Evolutionary conservation across 1,140 invertebrate genomes (phyloP).

Genomic region (Metaphire vulgaris): DNA sequence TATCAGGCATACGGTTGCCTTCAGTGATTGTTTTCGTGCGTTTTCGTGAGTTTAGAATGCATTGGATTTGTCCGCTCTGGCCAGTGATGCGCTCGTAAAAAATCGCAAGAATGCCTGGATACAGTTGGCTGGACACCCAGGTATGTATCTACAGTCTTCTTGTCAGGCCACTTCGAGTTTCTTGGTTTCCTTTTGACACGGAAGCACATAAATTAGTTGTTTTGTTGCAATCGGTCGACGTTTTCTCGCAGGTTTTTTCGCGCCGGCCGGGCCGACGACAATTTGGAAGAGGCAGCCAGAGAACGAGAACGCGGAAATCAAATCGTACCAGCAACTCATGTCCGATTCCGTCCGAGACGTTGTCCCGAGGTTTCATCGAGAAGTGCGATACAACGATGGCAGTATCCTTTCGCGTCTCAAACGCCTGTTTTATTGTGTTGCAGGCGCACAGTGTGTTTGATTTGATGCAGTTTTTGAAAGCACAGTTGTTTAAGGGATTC

Average conservation of each 20-base stretch:
- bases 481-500: too few relatives aligned
- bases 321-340: slow-evolving; percentile 73
- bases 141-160: slow-evolving; percentile 35
- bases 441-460: too few relatives aligned
- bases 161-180: not conserved
- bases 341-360: slow-evolving; percentile 68
- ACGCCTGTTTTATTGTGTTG: too few relatives aligned
- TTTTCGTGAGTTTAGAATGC: slow-evolving; percentile 70
- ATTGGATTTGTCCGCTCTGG: slow-evolving; percentile 81
- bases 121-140: slow-evolving; percentile 81
- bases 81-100: slow-evolving; percentile 76
- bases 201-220: too few relatives aligned
- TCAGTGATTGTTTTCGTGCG: slow-evolving; percentile 1
- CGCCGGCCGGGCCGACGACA: slow-evolving; percentile 83
- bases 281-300: slow-evolving; percentile 80
- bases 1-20: not conserved
- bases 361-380: slow-evolving; percentile 77
- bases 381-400: slow-evolving; percentile 77
- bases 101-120: slow-evolving; percentile 73
- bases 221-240: too few relatives aligned
- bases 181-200: not conserved
- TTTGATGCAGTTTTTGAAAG: too few relatives aligned
- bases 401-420: slow-evolving; percentile 54
- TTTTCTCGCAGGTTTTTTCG: slow-evolving; percentile 68
- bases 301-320: slow-evolving; percentile 55